A percentile compares a stretch with the other conserved stretches of the same genome.
Evolutionary conservation across 1,140 invertebrate genomes (phyloP).

Genomic region (Bradynema listronoti): DNA sequence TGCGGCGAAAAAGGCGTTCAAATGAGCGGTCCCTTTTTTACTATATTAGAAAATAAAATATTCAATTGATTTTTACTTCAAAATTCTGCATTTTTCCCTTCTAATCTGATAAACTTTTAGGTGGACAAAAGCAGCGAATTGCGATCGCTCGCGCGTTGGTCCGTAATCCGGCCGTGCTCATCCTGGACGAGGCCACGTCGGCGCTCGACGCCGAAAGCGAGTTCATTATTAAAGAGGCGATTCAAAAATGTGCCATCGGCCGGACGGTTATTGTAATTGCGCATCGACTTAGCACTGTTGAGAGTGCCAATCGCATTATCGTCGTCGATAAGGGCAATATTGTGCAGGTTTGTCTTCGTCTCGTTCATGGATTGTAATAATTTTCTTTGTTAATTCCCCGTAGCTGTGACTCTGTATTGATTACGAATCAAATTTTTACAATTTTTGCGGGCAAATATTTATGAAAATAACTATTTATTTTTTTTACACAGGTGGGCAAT

Average conservation of each 20-base stretch:
- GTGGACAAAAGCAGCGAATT: constrained; percentile 47
- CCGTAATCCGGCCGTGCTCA: constrained; percentile 48
- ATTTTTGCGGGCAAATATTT: no score
- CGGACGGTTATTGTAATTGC: constrained; percentile 63
- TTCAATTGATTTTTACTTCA: neutral
- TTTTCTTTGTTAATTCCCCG: no score
- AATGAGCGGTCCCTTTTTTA: constrained; percentile 26
- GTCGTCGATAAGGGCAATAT: constrained; percentile 58
- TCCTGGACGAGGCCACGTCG: constrained; percentile 51
- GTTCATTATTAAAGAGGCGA: constrained; percentile 49
- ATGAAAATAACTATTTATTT: no score
- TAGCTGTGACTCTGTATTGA: no score
- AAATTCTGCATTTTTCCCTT: neutral
- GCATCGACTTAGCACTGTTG: constrained; percentile 61
- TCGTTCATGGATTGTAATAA: no score
- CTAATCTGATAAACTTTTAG: constrained; percentile 21
- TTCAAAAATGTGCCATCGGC: constrained; percentile 58
- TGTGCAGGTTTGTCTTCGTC: constrained; percentile 24
- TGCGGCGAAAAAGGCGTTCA: constrained; percentile 57
- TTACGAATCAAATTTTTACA: no score
- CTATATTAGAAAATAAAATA: neutral
- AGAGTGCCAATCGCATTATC: constrained; percentile 59
- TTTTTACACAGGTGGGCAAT: no score
- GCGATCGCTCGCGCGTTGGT: constrained; percentile 54
- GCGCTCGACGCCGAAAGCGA: constrained; percentile 41